Base-by-base conservation (phyloP, 2,888 invertebrate genomes). In the Arge pagana region DNA sequence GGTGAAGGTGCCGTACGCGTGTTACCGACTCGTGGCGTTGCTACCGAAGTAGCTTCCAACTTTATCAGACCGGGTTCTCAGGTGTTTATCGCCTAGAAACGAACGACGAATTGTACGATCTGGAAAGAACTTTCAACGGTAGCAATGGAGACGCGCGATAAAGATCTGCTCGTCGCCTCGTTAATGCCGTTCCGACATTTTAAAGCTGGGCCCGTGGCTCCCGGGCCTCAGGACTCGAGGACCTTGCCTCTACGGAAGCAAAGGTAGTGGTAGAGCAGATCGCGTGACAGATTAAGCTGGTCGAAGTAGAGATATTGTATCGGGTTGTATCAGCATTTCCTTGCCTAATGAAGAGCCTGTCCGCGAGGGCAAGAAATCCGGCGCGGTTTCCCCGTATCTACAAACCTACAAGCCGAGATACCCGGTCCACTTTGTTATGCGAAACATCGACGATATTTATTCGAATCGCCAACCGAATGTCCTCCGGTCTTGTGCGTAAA, bases 91-190 rank as follows among this genome's bases (percentile, higher is more conserved):
- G n/a, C n/a, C n/a, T n/a, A n/a, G n/a, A n/a, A n/a, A n/a, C n/a
- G n/a, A n/a, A n/a, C n/a, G n/a, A n/a, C n/a, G n/a, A n/a, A n/a
- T n/a, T n/a, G n/a, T n/a, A n/a, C n/a, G n/a, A n/a, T n/a, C n/a
- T n/a, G n/a, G n/a, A n/a, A n/a, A n/a, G n/a, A n/a, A n/a, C 24
- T 31, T 45, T 45, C 45, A 16, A 35, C 45, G 35, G 45, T 45
- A 45, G 45, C 45, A 45, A 45, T 45, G 45, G 35, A 31, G 35
- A 33, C 35, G 31, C 15, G 23, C 21, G 45, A 45, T 45, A 45
- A 45, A 33, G 35, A 45, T 45, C 45, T 45, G 45, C 45, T 45
- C 45, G 33, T 45, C 45, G 33, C 45, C 45, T 45, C 45, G 45
- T 45, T 45, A 45, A 45, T 45, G 45, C 28, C 45, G 21, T 15